Percentiles rank a stretch among this genome's conserved stretches.
These are phyloP conservation scores for Orgyia antiqua DNA, from an alignment of 2,888 invertebrate species.

Conservation along the genomic window DNA sequence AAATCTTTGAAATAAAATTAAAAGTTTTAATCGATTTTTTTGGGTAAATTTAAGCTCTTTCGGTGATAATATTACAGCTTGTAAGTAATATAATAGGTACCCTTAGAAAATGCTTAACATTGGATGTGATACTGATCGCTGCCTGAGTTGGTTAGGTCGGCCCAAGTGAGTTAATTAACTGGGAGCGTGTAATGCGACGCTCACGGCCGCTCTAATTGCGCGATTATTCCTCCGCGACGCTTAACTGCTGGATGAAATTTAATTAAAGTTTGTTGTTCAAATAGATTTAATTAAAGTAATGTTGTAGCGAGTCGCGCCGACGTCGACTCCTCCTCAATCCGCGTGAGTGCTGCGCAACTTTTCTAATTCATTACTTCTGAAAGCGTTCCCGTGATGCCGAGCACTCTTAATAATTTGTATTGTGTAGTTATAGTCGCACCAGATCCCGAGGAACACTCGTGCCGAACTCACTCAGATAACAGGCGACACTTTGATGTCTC, in stretches of 20 bases:
- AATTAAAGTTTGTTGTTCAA: slow-evolving; percentile 80
- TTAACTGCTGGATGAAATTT: slow-evolving; percentile 79
- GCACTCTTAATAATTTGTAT: slow-evolving; percentile 78
- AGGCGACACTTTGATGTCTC: slow-evolving; percentile 36
- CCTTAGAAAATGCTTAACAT: slow-evolving; percentile 10
- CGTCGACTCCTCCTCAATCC: slow-evolving; percentile 64
- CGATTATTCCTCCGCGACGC: slow-evolving; percentile 78
- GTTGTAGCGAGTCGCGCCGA: slow-evolving; percentile 70
- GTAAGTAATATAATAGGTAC: neutral
- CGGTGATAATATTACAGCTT: no score
- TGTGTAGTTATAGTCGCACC: slow-evolving; percentile 65
- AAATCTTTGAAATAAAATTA: no score
- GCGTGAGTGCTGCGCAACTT: slow-evolving; percentile 77
- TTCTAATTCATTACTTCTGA: slow-evolving; percentile 79
- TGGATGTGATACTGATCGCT: slow-evolving; percentile 37
- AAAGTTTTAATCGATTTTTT: no score
- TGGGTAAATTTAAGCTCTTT: no score
- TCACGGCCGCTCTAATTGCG: slow-evolving; percentile 77
- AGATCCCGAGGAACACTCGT: slow-evolving; percentile 19
- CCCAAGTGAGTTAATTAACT: slow-evolving; percentile 76
- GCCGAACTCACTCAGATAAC: slow-evolving; percentile 4
- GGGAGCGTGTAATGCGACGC: slow-evolving; percentile 77
- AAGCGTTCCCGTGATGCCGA: slow-evolving; percentile 76
- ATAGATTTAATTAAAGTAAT: slow-evolving; percentile 81
- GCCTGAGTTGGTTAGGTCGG: slow-evolving; percentile 51